Evolutionary conservation across 2,888 invertebrate genomes (phyloP).

Genomic region (Oeneis ivallda): DNA sequence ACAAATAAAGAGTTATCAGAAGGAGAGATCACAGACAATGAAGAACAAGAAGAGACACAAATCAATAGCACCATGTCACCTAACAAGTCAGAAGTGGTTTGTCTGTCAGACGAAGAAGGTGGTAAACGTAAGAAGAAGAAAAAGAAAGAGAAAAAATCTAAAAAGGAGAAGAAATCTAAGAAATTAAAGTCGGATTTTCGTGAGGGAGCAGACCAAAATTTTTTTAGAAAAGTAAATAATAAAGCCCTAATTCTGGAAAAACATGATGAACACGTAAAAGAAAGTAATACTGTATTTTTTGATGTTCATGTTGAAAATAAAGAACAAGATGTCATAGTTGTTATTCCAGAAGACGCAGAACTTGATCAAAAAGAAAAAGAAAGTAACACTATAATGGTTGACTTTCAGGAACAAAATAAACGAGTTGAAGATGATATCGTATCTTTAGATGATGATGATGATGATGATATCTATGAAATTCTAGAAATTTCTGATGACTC

Average conservation of each 20-base stretch:
- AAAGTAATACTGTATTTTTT: constrained; percentile 15
- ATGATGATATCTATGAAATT: constrained; percentile 60
- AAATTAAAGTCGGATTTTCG: constrained; percentile 69
- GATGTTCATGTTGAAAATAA: not conserved
- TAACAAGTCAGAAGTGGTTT: constrained; percentile 72
- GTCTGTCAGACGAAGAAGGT: constrained; percentile 74
- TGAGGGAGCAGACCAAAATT: constrained; percentile 61
- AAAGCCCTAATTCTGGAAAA: constrained; percentile 12
- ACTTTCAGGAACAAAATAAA: not conserved
- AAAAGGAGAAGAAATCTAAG: constrained; percentile 62
- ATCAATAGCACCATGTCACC: constrained; percentile 49
- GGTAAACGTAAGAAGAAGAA: constrained; percentile 51
- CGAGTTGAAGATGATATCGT: constrained; percentile 10
- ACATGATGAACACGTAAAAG: not conserved
- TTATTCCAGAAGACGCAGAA: constrained; percentile 4
- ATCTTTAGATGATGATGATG: constrained; percentile 39
- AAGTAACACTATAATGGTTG: constrained; percentile 13
- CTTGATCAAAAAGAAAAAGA: not conserved
- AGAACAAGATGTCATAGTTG: constrained; percentile 31
- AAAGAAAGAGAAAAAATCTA: constrained; percentile 70
- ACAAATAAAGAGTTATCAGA: constrained; percentile 55
- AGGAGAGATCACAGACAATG: constrained; percentile 65
- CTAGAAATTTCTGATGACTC: constrained; percentile 70
- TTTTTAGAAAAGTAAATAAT: constrained; percentile 48
- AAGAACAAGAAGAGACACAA: constrained; percentile 41